Base-by-base conservation (phyloP, 2,113 vertebrate species). In the Indicator indicator region DNA sequence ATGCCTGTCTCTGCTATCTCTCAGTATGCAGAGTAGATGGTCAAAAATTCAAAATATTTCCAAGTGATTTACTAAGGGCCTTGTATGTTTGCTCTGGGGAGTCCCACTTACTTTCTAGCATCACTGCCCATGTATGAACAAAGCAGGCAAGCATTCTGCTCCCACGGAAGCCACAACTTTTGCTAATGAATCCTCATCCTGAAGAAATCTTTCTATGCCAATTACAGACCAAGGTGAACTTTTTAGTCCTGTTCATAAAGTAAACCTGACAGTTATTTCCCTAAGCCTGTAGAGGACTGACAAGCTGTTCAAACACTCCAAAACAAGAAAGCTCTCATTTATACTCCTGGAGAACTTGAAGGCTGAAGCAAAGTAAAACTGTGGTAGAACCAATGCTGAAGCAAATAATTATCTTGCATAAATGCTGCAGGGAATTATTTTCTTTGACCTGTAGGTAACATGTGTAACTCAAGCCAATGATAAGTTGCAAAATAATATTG, bases 151-250 rank as follows among this genome's bases (percentile, higher is more conserved):
- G 33, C 15, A 75, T 2, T 36, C 23, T 28, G 72, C 33, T 71
- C 44, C 54, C 67, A 27, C 5, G 28, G 12, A 86, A 94, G 33
- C 16, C 48, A 4, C 1, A 68, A 42, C 40, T 84, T 78, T 69
- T 67, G 44, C 26, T 79, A 80, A 50, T 27, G 16, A 85, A 44
- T 89, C 33, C 30, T 81, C 3, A 3, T 16, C 32, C 76, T 56
- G 33, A 75, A 78, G 42, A 88, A 81, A 75, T 18, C 32, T 72
- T 92, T 82, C 70, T 69, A 50, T 46, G 70, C 18, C 80, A 59
- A 7, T 64, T 69, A 65, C 42, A 95, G 86, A 68, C 8, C 48
- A 75, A 88, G 20, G 36, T 54, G 77, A 92, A 72, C n/a, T 28
- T 40, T 62, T 82, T 40, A 69, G 59, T 75, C 32, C 24, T 32